Evolutionary conservation across 2,113 vertebrate genomes (phyloP).

Genomic region (Cettia cetti): DNA sequence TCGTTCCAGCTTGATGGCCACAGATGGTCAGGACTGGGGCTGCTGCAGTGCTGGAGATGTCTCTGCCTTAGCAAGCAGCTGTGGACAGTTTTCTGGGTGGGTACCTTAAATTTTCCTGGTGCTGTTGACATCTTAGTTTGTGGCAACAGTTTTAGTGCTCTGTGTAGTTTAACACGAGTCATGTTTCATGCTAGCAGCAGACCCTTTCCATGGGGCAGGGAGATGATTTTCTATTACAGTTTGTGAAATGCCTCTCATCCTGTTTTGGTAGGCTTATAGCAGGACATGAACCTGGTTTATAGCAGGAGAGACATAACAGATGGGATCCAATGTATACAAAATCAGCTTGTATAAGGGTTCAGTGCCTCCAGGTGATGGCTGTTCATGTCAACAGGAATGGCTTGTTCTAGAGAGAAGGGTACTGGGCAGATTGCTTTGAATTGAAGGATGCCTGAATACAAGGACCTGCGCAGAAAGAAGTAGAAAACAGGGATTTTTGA

Average conservation of each 20-base stretch:
- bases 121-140: not conserved
- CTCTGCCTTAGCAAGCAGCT: not conserved
- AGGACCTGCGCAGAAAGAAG: not conserved
- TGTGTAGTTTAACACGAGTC: fast-evolving
- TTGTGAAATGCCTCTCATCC: not conserved
- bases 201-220: not conserved
- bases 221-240: not conserved
- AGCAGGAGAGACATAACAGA: not conserved
- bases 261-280: not conserved
- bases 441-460: not conserved
- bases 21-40: not conserved
- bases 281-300: not conserved
- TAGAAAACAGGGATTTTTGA: not conserved
- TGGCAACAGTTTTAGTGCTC: not conserved
- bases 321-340: not conserved
- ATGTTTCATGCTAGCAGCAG: not conserved
- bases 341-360: not conserved
- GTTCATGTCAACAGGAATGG: not conserved
- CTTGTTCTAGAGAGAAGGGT: not conserved
- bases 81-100: not conserved
- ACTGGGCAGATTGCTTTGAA: not conserved
- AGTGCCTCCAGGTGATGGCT: not conserved
- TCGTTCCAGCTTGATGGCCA: not conserved
- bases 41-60: not conserved
- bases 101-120: not conserved